These are phyloP conservation scores for Timema cristinae DNA, from an alignment of 2,888 invertebrate species.

Conservation along the genomic window DNA sequence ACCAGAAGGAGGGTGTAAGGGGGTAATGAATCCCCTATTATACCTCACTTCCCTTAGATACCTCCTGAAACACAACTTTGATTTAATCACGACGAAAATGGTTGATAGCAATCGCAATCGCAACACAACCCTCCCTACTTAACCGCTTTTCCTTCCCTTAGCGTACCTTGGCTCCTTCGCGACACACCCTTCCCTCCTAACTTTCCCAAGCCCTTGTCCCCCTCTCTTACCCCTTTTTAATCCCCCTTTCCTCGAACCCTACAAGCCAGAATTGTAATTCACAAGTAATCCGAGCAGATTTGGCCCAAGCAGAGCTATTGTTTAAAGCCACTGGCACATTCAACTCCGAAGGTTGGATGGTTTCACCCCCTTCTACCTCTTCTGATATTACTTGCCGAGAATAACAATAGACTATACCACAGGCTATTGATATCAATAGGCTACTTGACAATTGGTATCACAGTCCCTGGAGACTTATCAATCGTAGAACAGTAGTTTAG, in stretches of 20 bases:
- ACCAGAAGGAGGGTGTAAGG: too few species aligned
- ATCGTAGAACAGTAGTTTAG: too few species aligned
- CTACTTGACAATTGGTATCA: too few species aligned
- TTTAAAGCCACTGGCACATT: constrained; percentile 5
- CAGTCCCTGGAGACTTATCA: too few species aligned
- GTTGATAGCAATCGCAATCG: background rate
- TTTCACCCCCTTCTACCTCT: too few species aligned
- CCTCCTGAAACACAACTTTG: background rate
- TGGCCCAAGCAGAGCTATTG: constrained; percentile 5
- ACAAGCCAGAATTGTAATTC: constrained; percentile 11
- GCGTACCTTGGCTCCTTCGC: background rate
- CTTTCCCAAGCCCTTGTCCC: background rate
- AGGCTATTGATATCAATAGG: too few species aligned
- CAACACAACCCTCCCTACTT: background rate
- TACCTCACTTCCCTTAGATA: too few species aligned
- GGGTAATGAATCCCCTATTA: too few species aligned
- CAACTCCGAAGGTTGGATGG: too few species aligned
- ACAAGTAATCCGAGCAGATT: constrained; percentile 14
- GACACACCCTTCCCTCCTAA: background rate
- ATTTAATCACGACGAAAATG: constrained; percentile 2
- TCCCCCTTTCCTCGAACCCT: background rate
- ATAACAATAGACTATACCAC: too few species aligned
- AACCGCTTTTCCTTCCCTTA: background rate
- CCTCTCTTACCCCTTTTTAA: too few species aligned
- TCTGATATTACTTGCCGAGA: too few species aligned